Percentiles rank a stretch among this genome's conserved stretches.
phyloP scores from a whole-genome alignment of 2,888 invertebrate species.

The Xanthorhoe designata region DNA sequence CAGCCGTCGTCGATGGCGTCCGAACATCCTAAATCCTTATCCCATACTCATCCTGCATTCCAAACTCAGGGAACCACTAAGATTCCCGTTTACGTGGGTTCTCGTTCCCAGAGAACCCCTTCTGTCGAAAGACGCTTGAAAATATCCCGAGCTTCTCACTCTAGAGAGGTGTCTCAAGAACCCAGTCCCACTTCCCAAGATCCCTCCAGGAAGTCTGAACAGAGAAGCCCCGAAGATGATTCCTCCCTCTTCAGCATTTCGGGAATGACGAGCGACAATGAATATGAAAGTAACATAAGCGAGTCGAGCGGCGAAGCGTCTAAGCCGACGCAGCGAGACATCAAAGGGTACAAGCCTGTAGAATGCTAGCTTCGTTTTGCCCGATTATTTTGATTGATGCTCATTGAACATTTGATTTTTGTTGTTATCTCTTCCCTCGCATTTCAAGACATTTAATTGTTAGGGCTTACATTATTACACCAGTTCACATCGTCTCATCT shows the following conservation, averaged over 20 bases:
- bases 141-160: constrained; percentile 66
- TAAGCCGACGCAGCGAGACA: constrained; percentile 78
- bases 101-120: constrained; percentile 85
- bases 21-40: constrained; percentile 78
- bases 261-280: constrained; percentile 86
- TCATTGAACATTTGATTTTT: constrained; percentile 65
- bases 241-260: constrained; percentile 85
- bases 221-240: constrained; percentile 84
- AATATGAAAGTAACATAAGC: constrained; percentile 84
- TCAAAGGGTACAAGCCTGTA: constrained; percentile 83
- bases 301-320: constrained; percentile 81
- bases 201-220: constrained; percentile 79
- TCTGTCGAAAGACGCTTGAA: constrained; percentile 74
- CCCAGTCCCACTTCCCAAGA: constrained; percentile 80
- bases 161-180: constrained; percentile 76
- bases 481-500: constrained; percentile 42
- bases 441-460: constrained; percentile 32
- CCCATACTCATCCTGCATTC: constrained; percentile 84
- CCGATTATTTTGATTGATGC: constrained; percentile 73
- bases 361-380: constrained; percentile 79
- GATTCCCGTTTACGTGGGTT: constrained; percentile 90
- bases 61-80: constrained; percentile 88
- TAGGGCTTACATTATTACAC: constrained; percentile 35
- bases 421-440: constrained; percentile 50
- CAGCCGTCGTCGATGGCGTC: constrained; percentile 83